Evolutionary conservation across 2,113 vertebrate species (phyloP).

Genomic region (Rhinoderma darwinii): DNA sequence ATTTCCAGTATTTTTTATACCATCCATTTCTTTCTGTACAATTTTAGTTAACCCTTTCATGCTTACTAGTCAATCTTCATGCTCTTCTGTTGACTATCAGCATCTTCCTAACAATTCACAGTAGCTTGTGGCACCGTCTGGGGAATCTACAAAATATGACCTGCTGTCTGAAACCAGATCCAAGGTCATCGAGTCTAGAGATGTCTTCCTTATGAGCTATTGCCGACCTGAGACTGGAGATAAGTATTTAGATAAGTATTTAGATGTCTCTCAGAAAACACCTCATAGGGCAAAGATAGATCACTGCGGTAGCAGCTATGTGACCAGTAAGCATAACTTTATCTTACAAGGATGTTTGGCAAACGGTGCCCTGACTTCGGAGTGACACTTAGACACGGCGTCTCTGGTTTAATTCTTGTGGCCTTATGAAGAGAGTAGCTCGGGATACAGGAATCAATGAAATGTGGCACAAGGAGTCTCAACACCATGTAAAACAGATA

Average conservation of each 20-base stretch:
- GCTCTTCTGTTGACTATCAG: background rate
- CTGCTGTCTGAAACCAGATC: slow-evolving; percentile 31
- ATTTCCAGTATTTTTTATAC: no score
- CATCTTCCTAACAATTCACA: background rate
- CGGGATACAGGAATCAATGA: slow-evolving; percentile 6
- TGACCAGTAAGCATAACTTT: slow-evolving; percentile 45
- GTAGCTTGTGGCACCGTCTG: background rate
- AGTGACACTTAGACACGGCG: background rate
- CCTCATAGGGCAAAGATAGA: slow-evolving; percentile 55
- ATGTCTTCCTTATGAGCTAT: slow-evolving; percentile 35
- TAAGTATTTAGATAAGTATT: slow-evolving; percentile 39
- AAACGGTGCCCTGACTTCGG: background rate
- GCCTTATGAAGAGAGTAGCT: slow-evolving; percentile 34
- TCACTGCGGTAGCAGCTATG: slow-evolving; percentile 7
- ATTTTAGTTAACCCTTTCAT: background rate
- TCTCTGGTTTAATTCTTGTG: slow-evolving; percentile 47
- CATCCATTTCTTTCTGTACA: background rate
- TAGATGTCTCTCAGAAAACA: slow-evolving; percentile 43
- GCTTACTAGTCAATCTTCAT: background rate
- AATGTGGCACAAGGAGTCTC: slow-evolving; percentile 48
- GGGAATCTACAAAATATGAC: background rate
- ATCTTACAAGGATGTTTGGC: slow-evolving; percentile 57
- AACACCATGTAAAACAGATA: slow-evolving; percentile 1
- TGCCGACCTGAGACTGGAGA: slow-evolving; percentile 28
- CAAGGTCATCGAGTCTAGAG: slow-evolving; percentile 41